phyloP scores from a whole-genome alignment of 2,888 invertebrate genomes.

The Lysandra coridon region DNA sequence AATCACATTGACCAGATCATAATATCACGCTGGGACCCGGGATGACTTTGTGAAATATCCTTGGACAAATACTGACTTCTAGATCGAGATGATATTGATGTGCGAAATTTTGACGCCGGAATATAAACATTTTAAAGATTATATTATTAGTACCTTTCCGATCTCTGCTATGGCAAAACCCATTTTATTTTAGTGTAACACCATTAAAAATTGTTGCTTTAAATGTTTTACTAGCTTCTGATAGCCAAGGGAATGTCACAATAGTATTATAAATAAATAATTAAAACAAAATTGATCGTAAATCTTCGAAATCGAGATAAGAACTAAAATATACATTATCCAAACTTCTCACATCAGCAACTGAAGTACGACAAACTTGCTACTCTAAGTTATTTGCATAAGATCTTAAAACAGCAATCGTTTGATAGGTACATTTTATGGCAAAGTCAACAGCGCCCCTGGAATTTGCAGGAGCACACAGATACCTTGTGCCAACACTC shows the following conservation, averaged over 20 bases:
- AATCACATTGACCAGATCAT: conserved; percentile 16
- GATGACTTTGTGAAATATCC: conserved; percentile 49
- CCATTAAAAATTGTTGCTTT: no score
- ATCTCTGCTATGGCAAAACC: no score
- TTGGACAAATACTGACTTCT: conserved; percentile 55
- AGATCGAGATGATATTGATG: conserved; percentile 41
- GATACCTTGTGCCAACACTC: conserved; percentile 32
- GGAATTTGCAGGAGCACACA: conserved; percentile 46
- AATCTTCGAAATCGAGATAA: no score
- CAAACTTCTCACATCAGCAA: conserved; percentile 41
- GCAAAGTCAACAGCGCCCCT: conserved; percentile 57
- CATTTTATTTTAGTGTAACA: no score
- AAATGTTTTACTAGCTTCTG: no score
- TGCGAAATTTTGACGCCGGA: conserved; percentile 10
- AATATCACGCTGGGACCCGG: conserved; percentile 11
- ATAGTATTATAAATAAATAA: no score
- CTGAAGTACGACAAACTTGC: conserved; percentile 58
- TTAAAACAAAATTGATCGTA: no score
- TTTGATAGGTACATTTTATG: conserved; percentile 65
- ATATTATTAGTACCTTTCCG: no score
- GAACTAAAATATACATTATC: conserved; percentile 38
- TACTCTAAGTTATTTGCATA: conserved; percentile 64
- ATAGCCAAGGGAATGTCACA: no score
- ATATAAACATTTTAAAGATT: no score
- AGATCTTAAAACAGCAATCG: conserved; percentile 72